A percentile compares a stretch with the other conserved stretches of the same genome.
Conservation (phyloP, 2,113 vertebrate genomes). For the Pan paniscus region DNA sequence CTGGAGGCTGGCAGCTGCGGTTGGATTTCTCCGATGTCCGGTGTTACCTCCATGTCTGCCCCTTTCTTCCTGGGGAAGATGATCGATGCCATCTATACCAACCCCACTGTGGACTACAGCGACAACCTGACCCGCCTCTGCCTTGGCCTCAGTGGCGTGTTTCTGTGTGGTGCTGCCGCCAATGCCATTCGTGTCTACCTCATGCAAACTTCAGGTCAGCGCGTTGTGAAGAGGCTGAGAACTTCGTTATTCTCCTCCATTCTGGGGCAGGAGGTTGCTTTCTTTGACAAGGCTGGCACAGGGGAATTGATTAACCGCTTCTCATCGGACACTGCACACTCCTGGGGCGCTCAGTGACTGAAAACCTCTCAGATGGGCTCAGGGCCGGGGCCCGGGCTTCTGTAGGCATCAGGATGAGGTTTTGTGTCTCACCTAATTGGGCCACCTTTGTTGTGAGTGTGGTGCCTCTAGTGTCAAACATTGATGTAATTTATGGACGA, state of each 20-base stretch:
- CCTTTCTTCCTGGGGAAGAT: constrained; percentile 96
- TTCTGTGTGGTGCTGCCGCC: constrained; percentile 93
- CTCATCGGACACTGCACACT: constrained; percentile 91
- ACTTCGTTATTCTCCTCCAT: constrained; percentile 92
- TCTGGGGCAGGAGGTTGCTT: constrained; percentile 94
- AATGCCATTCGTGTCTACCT: constrained; percentile 95
- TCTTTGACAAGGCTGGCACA: constrained; percentile 96
- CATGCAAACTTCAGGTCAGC: constrained; percentile 95
- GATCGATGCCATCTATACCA: constrained; percentile 94
- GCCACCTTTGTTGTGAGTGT: constrained; percentile 93
- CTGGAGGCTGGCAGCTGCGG: constrained; percentile 85
- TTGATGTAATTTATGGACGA: constrained; percentile 93
- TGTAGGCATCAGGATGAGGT: constrained; percentile 97
- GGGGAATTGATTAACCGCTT: constrained; percentile 97
- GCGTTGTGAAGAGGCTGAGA: constrained; percentile 93
- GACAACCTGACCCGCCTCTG: constrained; percentile 89
- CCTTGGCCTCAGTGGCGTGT: constrained; percentile 90
- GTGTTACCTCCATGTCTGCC: constrained; percentile 96
- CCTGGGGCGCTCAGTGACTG: constrained; percentile 92
- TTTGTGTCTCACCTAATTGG: constrained; percentile 94
- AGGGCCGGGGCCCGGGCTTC: constrained; percentile 92
- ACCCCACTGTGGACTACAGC: constrained; percentile 83
- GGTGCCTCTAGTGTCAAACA: constrained; percentile 90
- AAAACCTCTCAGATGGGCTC: constrained; percentile 97
- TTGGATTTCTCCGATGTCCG: constrained; percentile 81